Conservation (phyloP, 2,888 invertebrate species). For the Blera fallax region DNA sequence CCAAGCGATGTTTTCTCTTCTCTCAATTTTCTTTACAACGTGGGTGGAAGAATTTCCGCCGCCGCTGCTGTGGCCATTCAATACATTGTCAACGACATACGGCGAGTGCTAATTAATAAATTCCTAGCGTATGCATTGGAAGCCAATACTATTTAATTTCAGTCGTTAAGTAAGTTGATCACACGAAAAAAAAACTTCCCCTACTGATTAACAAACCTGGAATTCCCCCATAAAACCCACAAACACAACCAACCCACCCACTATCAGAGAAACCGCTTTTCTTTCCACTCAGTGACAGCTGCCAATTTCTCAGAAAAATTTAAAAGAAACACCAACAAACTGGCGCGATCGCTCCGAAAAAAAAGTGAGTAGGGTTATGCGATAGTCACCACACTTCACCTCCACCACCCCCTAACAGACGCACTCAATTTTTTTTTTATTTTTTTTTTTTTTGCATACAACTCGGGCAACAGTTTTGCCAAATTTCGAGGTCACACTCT, state of each 20-base stretch:
- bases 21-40: slow-evolving; percentile 7
- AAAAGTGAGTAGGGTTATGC: slow-evolving; percentile 33
- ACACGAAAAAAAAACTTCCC: neutral
- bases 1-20: slow-evolving; percentile 3
- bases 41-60: slow-evolving; percentile 60
- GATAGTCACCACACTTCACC: slow-evolving; percentile 18
- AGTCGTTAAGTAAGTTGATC: slow-evolving; percentile 26
- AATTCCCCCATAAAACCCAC: slow-evolving; percentile 30
- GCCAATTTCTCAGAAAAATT: slow-evolving; percentile 46
- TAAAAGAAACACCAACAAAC: slow-evolving; percentile 1
- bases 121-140: slow-evolving; percentile 16
- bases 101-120: slow-evolving; percentile 51
- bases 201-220: slow-evolving; percentile 21
- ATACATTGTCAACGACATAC: slow-evolving; percentile 22
- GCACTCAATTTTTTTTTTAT: neutral
- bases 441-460: neutral
- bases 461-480: slow-evolving; percentile 13
- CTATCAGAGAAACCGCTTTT: slow-evolving; percentile 27
- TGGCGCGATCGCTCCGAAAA: slow-evolving; percentile 37
- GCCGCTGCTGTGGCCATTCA: slow-evolving; percentile 27
- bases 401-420: slow-evolving; percentile 8
- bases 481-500: slow-evolving; percentile 54
- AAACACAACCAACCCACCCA: slow-evolving; percentile 44
- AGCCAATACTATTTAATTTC: too few species aligned
- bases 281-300: slow-evolving; percentile 42